Conservation (phyloP, 1,140 invertebrate species). For the Hermetia illucens region DNA sequence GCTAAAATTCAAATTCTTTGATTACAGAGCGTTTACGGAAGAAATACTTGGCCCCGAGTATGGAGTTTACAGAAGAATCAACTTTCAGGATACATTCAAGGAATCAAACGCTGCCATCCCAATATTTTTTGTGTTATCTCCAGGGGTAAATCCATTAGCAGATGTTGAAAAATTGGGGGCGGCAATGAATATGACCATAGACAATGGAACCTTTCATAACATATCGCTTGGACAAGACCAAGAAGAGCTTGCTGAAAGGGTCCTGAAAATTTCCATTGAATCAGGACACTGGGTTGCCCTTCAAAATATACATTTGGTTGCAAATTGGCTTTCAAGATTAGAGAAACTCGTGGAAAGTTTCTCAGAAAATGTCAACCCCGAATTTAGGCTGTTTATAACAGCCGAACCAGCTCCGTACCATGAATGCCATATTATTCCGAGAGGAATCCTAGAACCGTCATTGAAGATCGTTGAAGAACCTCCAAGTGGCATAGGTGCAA, state of each 20-base stretch:
- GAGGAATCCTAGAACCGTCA: constrained; percentile 82
- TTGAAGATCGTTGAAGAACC: constrained; percentile 96
- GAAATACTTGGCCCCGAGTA: constrained; percentile 78
- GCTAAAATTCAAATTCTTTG: constrained; percentile 23
- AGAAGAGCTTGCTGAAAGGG: constrained; percentile 76
- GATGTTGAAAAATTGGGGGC: constrained; percentile 70
- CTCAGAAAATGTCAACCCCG: constrained; percentile 47
- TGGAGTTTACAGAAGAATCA: constrained; percentile 56
- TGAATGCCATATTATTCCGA: constrained; percentile 42
- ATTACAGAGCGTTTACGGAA: constrained; percentile 52
- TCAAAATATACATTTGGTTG: constrained; percentile 85
- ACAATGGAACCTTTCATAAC: constrained; percentile 76
- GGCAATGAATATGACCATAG: constrained; percentile 62
- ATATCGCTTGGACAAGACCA: constrained; percentile 91
- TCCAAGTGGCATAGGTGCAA: constrained; percentile 86
- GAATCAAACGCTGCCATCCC: constrained; percentile 75
- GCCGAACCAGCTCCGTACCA: constrained; percentile 44
- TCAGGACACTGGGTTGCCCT: constrained; percentile 86
- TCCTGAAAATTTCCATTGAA: constrained; percentile 57
- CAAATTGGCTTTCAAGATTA: constrained; percentile 72
- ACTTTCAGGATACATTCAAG: constrained; percentile 74
- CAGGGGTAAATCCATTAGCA: constrained; percentile 87
- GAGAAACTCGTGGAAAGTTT: constrained; percentile 82
- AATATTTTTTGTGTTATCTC: constrained; percentile 89
- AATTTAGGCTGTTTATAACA: constrained; percentile 51